These are phyloP conservation scores for Volucella inanis DNA, from an alignment of 2,888 invertebrate species.

Conservation along the genomic window DNA sequence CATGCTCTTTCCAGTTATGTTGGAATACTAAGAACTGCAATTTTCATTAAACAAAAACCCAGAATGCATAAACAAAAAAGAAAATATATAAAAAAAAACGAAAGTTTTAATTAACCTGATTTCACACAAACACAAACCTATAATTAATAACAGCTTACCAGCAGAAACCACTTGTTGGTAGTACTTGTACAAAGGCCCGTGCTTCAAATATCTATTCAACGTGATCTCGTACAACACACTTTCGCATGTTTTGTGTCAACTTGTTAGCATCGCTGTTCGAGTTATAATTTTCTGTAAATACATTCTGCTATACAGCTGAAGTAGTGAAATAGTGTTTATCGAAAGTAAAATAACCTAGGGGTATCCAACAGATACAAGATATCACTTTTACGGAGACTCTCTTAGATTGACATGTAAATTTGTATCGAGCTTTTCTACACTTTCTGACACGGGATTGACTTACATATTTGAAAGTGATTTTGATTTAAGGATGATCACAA, in stretches of 20 bases:
- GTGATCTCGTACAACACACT: conserved; percentile 1
- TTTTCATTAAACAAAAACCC: no score
- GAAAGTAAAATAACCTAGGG: conserved; percentile 21
- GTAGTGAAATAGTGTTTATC: neutral
- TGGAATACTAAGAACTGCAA: no score
- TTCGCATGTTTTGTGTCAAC: conserved; percentile 12
- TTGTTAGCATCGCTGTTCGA: conserved; percentile 37
- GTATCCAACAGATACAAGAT: neutral
- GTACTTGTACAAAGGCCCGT: conserved; percentile 30
- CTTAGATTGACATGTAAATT: conserved; percentile 37
- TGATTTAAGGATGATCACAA: conserved; percentile 42
- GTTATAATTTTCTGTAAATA: conserved; percentile 28
- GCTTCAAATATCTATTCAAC: conserved; percentile 30
- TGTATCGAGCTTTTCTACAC: neutral
- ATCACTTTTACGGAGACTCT: neutral
- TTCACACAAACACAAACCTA: neutral
- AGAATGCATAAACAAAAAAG: no score
- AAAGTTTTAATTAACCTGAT: conserved; percentile 14
- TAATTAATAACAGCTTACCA: neutral
- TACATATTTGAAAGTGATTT: neutral
- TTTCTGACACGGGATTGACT: neutral
- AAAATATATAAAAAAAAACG: conserved; percentile 2
- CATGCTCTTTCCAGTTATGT: no score
- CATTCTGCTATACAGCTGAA: neutral
- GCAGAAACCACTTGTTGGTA: conserved; percentile 22